Base-by-base conservation (phyloP, 2,888 invertebrate genomes). In the Pterostichus madidus region DNA sequence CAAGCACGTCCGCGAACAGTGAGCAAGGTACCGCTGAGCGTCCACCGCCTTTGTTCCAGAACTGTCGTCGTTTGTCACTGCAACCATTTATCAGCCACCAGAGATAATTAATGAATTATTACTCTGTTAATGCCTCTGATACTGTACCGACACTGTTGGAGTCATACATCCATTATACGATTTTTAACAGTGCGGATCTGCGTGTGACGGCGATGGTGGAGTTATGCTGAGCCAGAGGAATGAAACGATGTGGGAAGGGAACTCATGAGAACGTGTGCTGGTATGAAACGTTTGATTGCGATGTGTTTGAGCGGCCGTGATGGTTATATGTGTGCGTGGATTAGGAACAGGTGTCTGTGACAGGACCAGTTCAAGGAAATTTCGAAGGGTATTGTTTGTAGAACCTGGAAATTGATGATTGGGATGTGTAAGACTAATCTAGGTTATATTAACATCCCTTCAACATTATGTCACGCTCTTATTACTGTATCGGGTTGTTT, bases 41-140 rank as follows among this genome's bases (percentile, higher is more conserved):
- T 59, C 59, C 31, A 10, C n/a, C 64, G 31, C 81, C 81, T 82
- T 82, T 82, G 82, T 82, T 82, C 82, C 61, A 76, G 64, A 75
- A 82, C 82, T 82, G 82, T 82, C 82, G 75, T 76, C 82, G 82
- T 82, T 82, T 82, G 82, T 82, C 82, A 61, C 49, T 32, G 35
- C 31, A n/a, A 61, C 75, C 82, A 82, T 82, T 82, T 76, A 82
- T 82, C 82, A 82, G 15, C 15, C 59, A 13, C 15, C 44, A 24
- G 64, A 32, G 82, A 82, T 82, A 82, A 82, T 82, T 82, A 82
- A 82, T 82, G 82, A 82, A 76, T 82, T 82, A 82, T 82, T 76
- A 82, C 31, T 32, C 46, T 76, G 76, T 44, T 61, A 76, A 80
- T 80, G 68, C 39, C 15, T 71, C 68, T 71, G 68, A 71, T 71